A percentile compares a stretch with the other conserved stretches of the same genome.
These are phyloP conservation scores for Artemia sinica DNA, from an alignment of 2,888 invertebrate species.

Conservation along the genomic window DNA sequence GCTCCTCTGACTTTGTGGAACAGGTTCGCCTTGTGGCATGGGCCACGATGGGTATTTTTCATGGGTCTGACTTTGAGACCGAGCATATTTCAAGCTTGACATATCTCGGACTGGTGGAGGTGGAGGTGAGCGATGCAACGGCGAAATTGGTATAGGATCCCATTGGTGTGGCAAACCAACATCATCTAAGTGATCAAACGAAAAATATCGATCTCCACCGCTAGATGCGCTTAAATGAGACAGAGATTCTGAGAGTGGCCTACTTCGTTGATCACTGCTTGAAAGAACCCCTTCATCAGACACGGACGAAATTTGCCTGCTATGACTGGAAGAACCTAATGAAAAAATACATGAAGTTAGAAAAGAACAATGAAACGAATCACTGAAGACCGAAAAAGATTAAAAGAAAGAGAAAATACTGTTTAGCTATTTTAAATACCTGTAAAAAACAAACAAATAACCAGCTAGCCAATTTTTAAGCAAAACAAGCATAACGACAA, in stretches of 20 bases:
- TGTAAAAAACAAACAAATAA: no score
- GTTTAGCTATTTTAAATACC: no score
- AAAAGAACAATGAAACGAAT: no score
- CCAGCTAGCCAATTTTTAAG: no score
- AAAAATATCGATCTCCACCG: conserved; percentile 14
- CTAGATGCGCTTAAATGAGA: not conserved
- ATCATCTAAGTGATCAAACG: conserved; percentile 13
- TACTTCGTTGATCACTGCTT: not conserved
- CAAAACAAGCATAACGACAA: no score
- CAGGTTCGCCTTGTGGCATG: conserved; percentile 36
- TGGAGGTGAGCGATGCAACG: conserved; percentile 26
- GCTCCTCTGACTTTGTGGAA: conserved; percentile 41
- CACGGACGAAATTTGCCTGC: not conserved
- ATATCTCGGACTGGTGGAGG: conserved; percentile 45
- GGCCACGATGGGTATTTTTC: conserved; percentile 60
- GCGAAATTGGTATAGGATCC: conserved; percentile 2
- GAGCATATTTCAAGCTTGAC: conserved; percentile 46
- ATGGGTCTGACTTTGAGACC: conserved; percentile 47
- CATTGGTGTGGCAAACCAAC: conserved; percentile 13
- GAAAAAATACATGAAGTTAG: conserved; percentile 3
- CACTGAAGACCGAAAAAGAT: no score
- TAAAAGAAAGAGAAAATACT: no score
- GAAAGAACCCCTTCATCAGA: not conserved
- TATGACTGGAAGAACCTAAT: conserved; percentile 10
- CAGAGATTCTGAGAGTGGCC: not conserved